Base-by-base conservation (phyloP, 1,140 invertebrate genomes). In the Musca domestica region DNA sequence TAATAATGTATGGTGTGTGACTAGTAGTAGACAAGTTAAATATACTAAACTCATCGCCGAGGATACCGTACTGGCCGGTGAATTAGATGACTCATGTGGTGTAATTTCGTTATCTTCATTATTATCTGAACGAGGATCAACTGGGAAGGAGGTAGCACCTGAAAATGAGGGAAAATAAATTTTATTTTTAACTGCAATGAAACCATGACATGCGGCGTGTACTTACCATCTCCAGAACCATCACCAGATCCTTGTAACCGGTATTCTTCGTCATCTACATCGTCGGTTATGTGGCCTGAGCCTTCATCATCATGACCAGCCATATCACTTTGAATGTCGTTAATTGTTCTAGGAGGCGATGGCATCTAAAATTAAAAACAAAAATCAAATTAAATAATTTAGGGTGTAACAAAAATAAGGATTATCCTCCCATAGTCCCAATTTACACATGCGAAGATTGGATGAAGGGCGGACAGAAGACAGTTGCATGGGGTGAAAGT, bases 301-400 rank as follows among this genome's bases (percentile, higher is more conserved):
- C 73, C 79, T 7, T 74, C 80, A 12, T 76, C 75, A 69, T 79
- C 74, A 58, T 70, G 77, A n/a, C 79, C 46, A 46, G 71, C 80
- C 80, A 81, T 81, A 46, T 81, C 80, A 52, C 75, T 77, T 69
- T 81, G 80, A 49, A 81, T 77, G 46, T 81, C 80, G 15, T 69
- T 69, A 27, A 67, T 69, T 10, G 67, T 66, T 23, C 67, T 68
- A 15, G 69, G 51, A 51, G 51, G 68, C 66, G 23, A 66, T 2
- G 78, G 77, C 63, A 76, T 67, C 80, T 81, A 20, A 41, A 61
- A 46, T 25, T n/a, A 51, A 65, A 64, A 22, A 22, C 25, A 17
- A 34, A 61, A 19, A 4, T 3, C 27, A 9, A 4, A 30, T 30
- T 30, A 30, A 30, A 30, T n/a, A n/a, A n/a, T n/a, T n/a, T n/a